phyloP scores from a whole-genome alignment of 2,888 invertebrate genomes.

The Seira ritae region DNA sequence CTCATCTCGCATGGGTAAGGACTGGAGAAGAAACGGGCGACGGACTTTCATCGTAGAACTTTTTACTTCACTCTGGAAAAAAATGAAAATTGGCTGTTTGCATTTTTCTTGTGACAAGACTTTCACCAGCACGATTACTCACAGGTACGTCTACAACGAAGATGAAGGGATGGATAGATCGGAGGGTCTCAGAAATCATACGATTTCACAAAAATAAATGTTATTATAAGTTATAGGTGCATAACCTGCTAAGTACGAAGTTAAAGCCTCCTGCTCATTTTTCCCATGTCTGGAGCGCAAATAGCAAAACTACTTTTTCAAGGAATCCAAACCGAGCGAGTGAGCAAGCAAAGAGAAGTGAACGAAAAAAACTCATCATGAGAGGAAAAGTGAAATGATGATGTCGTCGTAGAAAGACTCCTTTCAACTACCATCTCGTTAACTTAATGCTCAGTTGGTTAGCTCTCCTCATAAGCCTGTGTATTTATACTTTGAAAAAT shows the following conservation, averaged over 20 bases:
- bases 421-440: conserved; percentile 38
- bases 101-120: not conserved
- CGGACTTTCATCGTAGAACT: not conserved
- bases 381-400: conserved; percentile 28
- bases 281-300: not conserved
- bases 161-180: no score
- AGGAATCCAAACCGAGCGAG: not conserved
- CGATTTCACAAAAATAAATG: not conserved
- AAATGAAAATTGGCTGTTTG: not conserved
- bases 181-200: no score
- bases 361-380: conserved; percentile 26
- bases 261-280: not conserved
- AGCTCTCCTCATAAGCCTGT: not conserved
- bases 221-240: not conserved
- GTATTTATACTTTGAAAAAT: not conserved
- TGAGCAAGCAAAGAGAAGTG: not conserved
- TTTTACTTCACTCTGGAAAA: not conserved
- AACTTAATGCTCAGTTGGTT: conserved; percentile 14
- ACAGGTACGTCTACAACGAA: not conserved
- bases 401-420: not conserved
- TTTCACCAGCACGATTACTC: not conserved
- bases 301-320: not conserved
- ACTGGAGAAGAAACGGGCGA: no score
- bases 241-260: not conserved
- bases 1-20: no score